Percentiles rank a stretch among this genome's conserved stretches.
phyloP scores from a whole-genome alignment of 2,888 invertebrate species.

The Pandemis heparana region DNA sequence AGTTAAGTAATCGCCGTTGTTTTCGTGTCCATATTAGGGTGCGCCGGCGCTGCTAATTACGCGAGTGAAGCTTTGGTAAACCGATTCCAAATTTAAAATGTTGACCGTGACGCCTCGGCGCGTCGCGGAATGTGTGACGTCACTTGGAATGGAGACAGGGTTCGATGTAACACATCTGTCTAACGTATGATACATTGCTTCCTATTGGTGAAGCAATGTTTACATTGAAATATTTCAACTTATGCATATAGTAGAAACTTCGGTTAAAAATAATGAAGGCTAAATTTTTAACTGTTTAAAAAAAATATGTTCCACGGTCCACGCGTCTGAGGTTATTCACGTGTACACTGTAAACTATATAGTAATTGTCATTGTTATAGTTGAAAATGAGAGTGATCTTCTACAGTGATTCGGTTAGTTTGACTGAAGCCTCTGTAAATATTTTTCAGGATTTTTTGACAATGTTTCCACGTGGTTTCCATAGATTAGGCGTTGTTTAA shows the following conservation, averaged over 20 bases:
- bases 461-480: too few species aligned
- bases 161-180: constrained; percentile 52
- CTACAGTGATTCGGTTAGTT: too few species aligned
- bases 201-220: constrained; percentile 50
- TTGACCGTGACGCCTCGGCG: constrained; percentile 11
- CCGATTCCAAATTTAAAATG: constrained; percentile 23
- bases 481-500: too few species aligned
- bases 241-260: background rate
- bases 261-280: too few species aligned
- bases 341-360: too few species aligned
- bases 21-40: constrained; percentile 1
- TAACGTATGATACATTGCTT: constrained; percentile 56
- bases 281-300: background rate
- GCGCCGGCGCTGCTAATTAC: constrained; percentile 16
- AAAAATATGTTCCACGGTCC: background rate
- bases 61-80: constrained; percentile 12
- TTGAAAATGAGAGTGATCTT: too few species aligned
- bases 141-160: constrained; percentile 33
- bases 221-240: background rate
- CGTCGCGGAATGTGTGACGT: constrained; percentile 16
- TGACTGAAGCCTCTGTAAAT: background rate
- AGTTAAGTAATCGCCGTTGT: background rate
- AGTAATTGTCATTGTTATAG: too few species aligned
- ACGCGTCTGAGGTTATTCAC: too few species aligned
- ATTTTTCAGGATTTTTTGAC: background rate